Evolutionary conservation across 2,888 invertebrate species (phyloP), one percentile per base, ranked within the genome.

Genomic region (Cecidostiba fungosa): DNA sequence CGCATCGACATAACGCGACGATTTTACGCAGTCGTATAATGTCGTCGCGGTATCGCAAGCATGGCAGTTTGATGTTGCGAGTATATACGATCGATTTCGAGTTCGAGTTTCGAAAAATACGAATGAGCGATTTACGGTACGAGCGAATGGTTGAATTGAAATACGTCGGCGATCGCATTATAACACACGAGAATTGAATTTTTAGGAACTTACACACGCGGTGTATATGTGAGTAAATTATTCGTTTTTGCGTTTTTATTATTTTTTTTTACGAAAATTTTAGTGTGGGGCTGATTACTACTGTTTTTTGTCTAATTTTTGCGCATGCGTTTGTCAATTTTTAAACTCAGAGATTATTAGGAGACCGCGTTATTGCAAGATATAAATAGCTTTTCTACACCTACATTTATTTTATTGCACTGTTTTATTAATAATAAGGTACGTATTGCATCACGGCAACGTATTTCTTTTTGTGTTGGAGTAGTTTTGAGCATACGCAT

Each of bases 21-120:
- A 80, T 59, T 72, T 80, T 80, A 81, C 59, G 72, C 36, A 81
- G 74, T 36, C 66, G 32, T 73, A 16, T 47, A 16, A 59, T 81
- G 26, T 81, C 26, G 54, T 54, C 50, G 43, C 59, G 43, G 4
- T 62, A 50, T 26, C 29, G 39, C 26, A 19, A 36, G 23, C 19
- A 8, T 43, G 54, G 74, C 29, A 76, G 74, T 50, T 29, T 54
- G 50, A 76, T 54, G 54, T 12, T 10, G 62, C 62, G 23, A 4
- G 19, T 62, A 62, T 62, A 62, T 62, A 62, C 8, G 23, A 14
- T n/a, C n/a, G 23, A 62, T 62, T 62, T 62, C 19, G 62, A 5
- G 23, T 4, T 2, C 2, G 50, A 54, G 54, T 54, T 54, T 54
- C 54, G n/a, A 54, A 54, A 54, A 54, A 19, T 54, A 54, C 16